Base-by-base conservation (phyloP, 2,797 vertebrate species). In the Emys orbicularis region DNA sequence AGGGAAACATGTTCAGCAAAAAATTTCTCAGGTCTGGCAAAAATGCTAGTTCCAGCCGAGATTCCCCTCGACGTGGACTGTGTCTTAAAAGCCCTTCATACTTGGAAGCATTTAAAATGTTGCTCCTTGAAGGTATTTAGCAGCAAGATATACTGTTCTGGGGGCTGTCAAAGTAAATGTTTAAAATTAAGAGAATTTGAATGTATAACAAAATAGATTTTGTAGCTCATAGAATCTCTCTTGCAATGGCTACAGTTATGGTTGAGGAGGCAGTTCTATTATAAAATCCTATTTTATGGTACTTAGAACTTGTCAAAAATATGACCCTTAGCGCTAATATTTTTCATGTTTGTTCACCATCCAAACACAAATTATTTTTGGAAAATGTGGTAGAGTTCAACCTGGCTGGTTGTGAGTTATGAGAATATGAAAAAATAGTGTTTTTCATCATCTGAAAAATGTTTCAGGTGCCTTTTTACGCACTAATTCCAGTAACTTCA, bases 391-490 rank as follows among this genome's bases (percentile, higher is more conserved):
- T 82, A 88, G 82, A 96, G 80, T 53, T 34, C 41, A 93, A 37
- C 76, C 59, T 91, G 57, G 16, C 59, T 76, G 25, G 23, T 90
- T 90, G 81, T 79, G 34, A 94, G 25, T 37, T 81, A 85, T 50
- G 44, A 52, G 90, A 76, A 89, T 61, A 86, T 34, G 34, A 92
- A 21, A 23, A 89, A 84, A 92, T 4, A 87, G 5, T 72, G 23
- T 87, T 87, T 53, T 87, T 41, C 84, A 83, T 81, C 41, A 53
- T 59, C 72, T 87, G 86, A 90, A 96, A 96, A 95, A 93, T 88
- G 25, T 92, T 96, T 88, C 79, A 8, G 7, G 74, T 93, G 74
- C 29, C 76, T n/a, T 94, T 94, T 94, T 93, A 59, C 16, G 68
- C 41, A 85, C 29, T 34, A 89, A 74, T 76, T 89, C 37, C 47